Evolutionary conservation across 2,113 vertebrate species (phyloP).

Genomic region (Petrocephalus microphthalmus): DNA sequence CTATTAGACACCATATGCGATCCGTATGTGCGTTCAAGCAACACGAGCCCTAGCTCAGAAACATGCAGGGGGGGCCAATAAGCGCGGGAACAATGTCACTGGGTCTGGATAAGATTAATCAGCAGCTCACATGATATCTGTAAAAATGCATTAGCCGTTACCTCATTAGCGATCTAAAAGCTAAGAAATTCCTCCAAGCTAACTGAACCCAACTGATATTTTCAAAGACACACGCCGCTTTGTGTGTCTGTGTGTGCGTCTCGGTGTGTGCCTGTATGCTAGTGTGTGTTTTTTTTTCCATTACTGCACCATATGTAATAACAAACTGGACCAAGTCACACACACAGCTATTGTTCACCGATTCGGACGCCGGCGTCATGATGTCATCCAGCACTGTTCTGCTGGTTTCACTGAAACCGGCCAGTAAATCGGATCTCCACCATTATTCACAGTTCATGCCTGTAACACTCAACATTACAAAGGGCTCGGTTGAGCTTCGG

Average conservation of each 20-base stretch:
- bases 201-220: not conserved
- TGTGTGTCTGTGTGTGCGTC: not conserved
- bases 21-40: not conserved
- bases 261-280: not conserved
- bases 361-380: not conserved
- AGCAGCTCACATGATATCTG: constrained; percentile 9
- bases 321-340: not conserved
- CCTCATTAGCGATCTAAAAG: constrained; percentile 14
- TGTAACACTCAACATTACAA: constrained; percentile 12
- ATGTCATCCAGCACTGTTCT: constrained; percentile 3
- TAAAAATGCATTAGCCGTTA: constrained; percentile 11
- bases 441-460: constrained; percentile 9
- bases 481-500: constrained; percentile 10
- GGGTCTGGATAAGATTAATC: constrained; percentile 1
- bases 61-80: not conserved
- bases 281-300: not conserved
- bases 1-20: not conserved
- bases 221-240: not conserved
- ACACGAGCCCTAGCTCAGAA: not conserved
- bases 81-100: not conserved
- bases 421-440: constrained; percentile 4
- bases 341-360: not conserved
- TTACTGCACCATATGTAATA: not conserved
- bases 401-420: not conserved
- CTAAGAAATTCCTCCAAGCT: constrained; percentile 9